Conservation (phyloP, 2,113 vertebrate species). For the Cynopterus brachyotis region DNA sequence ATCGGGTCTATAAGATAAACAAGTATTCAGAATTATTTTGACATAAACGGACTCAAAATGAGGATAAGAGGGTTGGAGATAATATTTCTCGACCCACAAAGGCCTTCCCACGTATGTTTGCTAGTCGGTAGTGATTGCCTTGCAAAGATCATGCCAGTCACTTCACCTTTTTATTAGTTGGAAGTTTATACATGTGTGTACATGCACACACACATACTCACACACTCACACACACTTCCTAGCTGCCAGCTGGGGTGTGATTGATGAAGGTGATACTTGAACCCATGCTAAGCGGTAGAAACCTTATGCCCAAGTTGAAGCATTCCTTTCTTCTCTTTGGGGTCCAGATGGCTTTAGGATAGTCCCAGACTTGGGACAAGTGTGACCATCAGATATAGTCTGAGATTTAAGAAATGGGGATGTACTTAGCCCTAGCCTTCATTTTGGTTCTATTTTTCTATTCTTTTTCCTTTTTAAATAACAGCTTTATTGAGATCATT, state of each 20-base stretch:
- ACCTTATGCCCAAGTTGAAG: neutral
- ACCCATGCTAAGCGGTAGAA: neutral
- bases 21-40: neutral
- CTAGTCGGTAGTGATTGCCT: neutral
- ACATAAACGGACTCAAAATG: neutral
- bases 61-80: neutral
- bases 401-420: neutral
- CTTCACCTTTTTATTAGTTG: neutral
- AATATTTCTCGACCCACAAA: neutral
- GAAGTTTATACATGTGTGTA: neutral
- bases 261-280: neutral
- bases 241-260: neutral
- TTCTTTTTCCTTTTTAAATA: neutral
- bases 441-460: neutral
- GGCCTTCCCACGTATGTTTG: neutral
- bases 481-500: neutral
- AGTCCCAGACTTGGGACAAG: neutral
- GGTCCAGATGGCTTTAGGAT: neutral
- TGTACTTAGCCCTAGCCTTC: neutral
- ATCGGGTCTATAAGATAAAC: neutral
- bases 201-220: too few relatives aligned
- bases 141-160: too few relatives aligned
- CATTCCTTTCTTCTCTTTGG: neutral
- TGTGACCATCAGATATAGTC: neutral
- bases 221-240: neutral